Evolutionary conservation across 2,888 invertebrate genomes (phyloP), one percentile per base, ranked within the genome.

Genomic region (Stomorhina lunata): DNA sequence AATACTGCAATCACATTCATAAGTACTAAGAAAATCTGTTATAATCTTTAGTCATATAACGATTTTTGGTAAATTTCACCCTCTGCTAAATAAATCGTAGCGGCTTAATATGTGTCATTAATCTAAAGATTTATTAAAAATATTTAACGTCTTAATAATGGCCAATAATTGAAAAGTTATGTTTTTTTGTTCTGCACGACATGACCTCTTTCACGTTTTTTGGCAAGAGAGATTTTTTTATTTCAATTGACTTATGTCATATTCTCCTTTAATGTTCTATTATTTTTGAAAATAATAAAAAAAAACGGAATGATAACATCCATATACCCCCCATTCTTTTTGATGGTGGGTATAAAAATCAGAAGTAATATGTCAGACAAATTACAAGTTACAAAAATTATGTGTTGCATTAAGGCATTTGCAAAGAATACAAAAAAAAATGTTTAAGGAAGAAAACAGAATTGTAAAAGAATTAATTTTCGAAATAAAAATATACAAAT

Each of bases 101-200:
- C n/a, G n/a, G n/a, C n/a, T 59, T 72, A 45, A 37, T 59, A 37
- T 15, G 10, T 29, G 34, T 3, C 34, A 50, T 50, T 48, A 72
- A 50, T 50, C 10, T 9, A 1, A 20, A 34, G 32, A 55, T 55
- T 66, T 40, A 27, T 66, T n/a, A 10, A 59, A 59, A 45, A 45
- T 40, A 34, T 57, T 73, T 66, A 66, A 66, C 53, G 32, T 32
- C 45, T 68, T 63, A 34, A 71, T 72, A 71, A 76, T 68, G 59
- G 37, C 45, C 45, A 78, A 81, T 68, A 77, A 81, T 77, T 81
- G 81, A 68, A 81, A 81, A 81, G 66, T 78, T 78, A 57, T 77
- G 68, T 77, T 65, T 45, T 15, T 27, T n/a, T 50, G 2, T 32
- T 57, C 25, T 25, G 34, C 9, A 43, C 20, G 29, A 6, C 2